These are phyloP conservation scores for Teleopsis dalmanni DNA, from an alignment of 1,140 invertebrate genomes.

Conservation along the genomic window DNA sequence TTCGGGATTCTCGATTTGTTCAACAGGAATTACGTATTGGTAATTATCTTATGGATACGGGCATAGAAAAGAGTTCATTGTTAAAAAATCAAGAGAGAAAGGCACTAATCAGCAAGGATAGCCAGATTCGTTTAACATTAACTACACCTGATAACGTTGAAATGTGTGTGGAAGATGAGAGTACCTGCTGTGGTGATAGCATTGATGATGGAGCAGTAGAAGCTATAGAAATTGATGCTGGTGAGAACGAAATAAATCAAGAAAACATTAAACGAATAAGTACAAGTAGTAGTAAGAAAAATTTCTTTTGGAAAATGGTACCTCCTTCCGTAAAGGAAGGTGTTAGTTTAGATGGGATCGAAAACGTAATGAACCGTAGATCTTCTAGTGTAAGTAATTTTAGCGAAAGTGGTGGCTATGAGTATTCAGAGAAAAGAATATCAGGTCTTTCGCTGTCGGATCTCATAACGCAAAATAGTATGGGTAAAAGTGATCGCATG, in stretches of 20 bases:
- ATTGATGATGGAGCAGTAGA: constrained; percentile 35
- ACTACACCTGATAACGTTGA: constrained; percentile 41
- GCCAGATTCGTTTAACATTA: constrained; percentile 32
- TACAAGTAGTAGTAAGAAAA: constrained; percentile 18
- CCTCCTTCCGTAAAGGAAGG: constrained; percentile 30
- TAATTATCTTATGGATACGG: constrained; percentile 42
- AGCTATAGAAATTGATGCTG: constrained; percentile 28
- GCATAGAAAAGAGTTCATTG: constrained; percentile 37
- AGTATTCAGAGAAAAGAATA: constrained; percentile 14
- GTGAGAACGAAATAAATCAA: neutral
- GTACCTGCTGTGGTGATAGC: constrained; percentile 18
- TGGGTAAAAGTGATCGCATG: constrained; percentile 40
- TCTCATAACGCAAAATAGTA: constrained; percentile 43
- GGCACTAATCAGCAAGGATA: constrained; percentile 21
- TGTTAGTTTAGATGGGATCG: constrained; percentile 32
- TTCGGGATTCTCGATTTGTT: constrained; percentile 41
- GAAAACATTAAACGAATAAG: neutral
- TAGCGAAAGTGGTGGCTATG: neutral
- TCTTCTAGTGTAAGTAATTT: constrained; percentile 27
- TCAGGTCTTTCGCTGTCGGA: constrained; percentile 34
- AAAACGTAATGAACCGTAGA: no score
- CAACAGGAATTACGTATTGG: constrained; percentile 42
- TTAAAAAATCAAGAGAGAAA: constrained; percentile 17
- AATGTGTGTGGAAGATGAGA: constrained; percentile 34
- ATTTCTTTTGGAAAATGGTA: constrained; percentile 39